Evolutionary conservation across 2,888 invertebrate species (phyloP), one percentile per base, ranked within the genome.

Genomic region (Drosophila fulvimacula): DNA sequence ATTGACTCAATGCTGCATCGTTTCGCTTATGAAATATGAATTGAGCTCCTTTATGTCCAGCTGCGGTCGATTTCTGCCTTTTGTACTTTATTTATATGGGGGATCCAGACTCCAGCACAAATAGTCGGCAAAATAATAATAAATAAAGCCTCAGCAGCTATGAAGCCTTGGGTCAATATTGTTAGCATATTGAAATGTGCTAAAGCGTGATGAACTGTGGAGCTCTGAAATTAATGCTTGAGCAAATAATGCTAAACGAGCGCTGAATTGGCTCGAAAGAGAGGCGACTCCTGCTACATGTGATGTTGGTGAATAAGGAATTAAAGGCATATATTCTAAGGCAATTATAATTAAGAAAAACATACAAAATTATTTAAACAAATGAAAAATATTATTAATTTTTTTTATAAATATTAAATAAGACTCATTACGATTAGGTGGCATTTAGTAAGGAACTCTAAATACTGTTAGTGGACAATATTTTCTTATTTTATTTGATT

Each of bases 111-210:
- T n/a, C 21, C 41, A 58, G 51, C 10, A 48, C 64, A 68, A 64
- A 60, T 53, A 68, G 53, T 57, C 52, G 32, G n/a, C 36, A 39
- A 49, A 49, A 52, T 44, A 62, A 32, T 49, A 32, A 32, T 49
- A 32, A 32, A 32, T 51, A 34, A 51, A 36, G 34, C 6, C 27
- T 57, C 36, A 44, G 52, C 56, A 32, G 38, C 27, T 15, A 27
- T 38, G 39, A 38, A 59, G 65, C 36, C 70, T 70, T 67, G 63
- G 53, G 58, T 67, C 75, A 75, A 75, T 63, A 74, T 70, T 63
- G 59, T 46, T 21, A 48, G 65, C 48, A 42, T 24, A 51, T 74
- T 63, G 59, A 60, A 63, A 57, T 52, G 34, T 41, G 34, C 36
- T 39, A 52, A 65, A 59, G 53, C 42, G 17, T 24, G 32, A 17